Percentiles rank a stretch among this genome's conserved stretches.
Evolutionary conservation across 2,113 vertebrate genomes (phyloP).

Genomic region (Epinephelus moara): DNA sequence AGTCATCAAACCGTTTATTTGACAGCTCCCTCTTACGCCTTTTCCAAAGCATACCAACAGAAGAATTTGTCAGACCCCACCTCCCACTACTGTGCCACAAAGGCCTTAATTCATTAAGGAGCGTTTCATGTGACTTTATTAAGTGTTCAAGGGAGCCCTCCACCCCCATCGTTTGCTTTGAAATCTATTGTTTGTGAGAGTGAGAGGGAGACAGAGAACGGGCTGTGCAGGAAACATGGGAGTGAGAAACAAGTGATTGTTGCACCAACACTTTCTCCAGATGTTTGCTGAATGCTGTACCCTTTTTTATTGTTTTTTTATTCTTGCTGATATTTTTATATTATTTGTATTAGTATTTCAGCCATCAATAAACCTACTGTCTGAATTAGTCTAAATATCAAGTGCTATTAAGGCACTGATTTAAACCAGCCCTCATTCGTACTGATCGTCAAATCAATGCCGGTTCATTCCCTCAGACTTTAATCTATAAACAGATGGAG

Average conservation of each 20-base stretch:
- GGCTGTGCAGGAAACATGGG: constrained; percentile 48
- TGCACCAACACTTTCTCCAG: not conserved
- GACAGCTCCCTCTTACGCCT: constrained; percentile 31
- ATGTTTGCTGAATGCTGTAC: not conserved
- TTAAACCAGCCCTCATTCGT: constrained; percentile 40
- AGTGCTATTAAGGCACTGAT: constrained; percentile 19
- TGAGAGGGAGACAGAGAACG: constrained; percentile 51
- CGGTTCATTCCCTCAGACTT: constrained; percentile 46
- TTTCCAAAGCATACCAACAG: constrained; percentile 63
- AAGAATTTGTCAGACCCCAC: constrained; percentile 55
- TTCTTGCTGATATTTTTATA: not conserved
- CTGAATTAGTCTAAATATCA: constrained; percentile 13
- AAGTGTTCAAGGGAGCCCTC: constrained; percentile 60
- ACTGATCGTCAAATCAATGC: constrained; percentile 58
- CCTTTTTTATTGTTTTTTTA: not conserved
- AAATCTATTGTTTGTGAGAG: constrained; percentile 63
- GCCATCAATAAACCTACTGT: not conserved
- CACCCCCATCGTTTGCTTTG: constrained; percentile 51
- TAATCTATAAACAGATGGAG: constrained; percentile 59
- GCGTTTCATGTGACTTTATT: constrained; percentile 71
- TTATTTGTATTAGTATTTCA: not conserved
- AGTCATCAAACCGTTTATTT: constrained; percentile 32
- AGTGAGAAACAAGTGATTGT: constrained; percentile 32
- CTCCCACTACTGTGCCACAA: constrained; percentile 69
- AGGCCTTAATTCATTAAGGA: constrained; percentile 74